Conservation (phyloP, 2,113 vertebrate species). For the Salvelinus sp. region DNA sequence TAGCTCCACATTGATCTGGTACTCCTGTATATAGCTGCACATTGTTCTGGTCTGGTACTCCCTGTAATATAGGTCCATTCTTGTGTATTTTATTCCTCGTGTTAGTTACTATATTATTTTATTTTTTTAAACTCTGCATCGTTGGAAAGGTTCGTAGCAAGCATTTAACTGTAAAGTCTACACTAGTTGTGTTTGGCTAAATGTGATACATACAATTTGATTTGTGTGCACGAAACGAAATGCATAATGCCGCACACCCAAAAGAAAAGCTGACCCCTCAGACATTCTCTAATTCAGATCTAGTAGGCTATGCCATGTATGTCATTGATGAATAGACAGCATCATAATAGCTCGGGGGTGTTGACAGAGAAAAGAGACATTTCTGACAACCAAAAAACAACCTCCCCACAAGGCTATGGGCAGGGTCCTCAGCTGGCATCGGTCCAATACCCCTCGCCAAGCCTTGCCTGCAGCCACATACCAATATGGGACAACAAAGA, state of each 20-base stretch:
- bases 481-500: conserved; percentile 46
- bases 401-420: conserved; percentile 28
- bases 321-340: not conserved
- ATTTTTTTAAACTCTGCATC: too few relatives aligned
- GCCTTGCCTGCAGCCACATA: conserved; percentile 24
- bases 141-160: too few relatives aligned
- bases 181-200: too few relatives aligned
- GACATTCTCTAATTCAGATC: not conserved
- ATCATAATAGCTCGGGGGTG: not conserved
- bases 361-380: conserved; percentile 21
- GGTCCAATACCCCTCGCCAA: conserved; percentile 34
- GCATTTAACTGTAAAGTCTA: too few relatives aligned
- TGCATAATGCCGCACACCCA: not conserved
- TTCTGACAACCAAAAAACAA: conserved; percentile 25
- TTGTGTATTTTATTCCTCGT: too few relatives aligned
- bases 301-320: not conserved
- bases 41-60: too few relatives aligned
- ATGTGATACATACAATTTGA: too few relatives aligned
- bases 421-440: conserved; percentile 34
- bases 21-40: too few relatives aligned
- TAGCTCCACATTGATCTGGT: too few relatives aligned
- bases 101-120: too few relatives aligned
- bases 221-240: too few relatives aligned
- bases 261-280: not conserved
- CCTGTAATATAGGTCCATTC: too few relatives aligned